Evolutionary conservation across 1,140 invertebrate genomes (phyloP), one percentile per base, ranked within the genome.

Genomic region (Anoplophora glabripennis): DNA sequence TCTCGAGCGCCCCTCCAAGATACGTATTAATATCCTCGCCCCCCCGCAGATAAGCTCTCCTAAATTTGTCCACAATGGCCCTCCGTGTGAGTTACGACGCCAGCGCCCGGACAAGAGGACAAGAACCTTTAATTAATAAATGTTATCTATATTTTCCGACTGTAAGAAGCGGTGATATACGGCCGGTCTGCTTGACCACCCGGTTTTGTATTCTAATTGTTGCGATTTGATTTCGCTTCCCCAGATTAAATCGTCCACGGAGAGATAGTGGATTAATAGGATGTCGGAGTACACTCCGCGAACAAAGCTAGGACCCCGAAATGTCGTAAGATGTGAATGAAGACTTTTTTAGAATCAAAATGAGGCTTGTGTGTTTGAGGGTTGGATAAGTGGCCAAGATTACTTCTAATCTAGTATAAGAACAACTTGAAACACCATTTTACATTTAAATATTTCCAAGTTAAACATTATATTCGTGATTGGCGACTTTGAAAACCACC

Each of bases 131-230:
- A 54, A 54, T 54, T 54, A 54, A 45, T 54, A 54, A 54, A 40
- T 41, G 52, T 44, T 54, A 54, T 54, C 52, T 54, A 18, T 54
- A 41, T 54, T 54, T 54, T 54, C 40, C 44, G 34, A 5, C 33
- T 44, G 41, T 54, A 54, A 54, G 52, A 54, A 54, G 12, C 52
- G 21, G 1, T 54, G 42, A 54, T 54, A 34, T 34, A 10, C 38
- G 10, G 18, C 18, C 40, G 7, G 36, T 33, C 37, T 54, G 52
- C 52, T 54, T 54, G 52, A 54, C 52, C 52, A 10, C 12, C 44
- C 21, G 52, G 52, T 54, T 54, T 54, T 44, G 52, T 54, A 54
- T 54, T 54, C 52, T 54, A 54, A 54, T 54, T 54, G 52, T 54
- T 54, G 52, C 42, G 52, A 54, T 54, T 54, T 54, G 52, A 54